phyloP scores from a whole-genome alignment of 2,888 invertebrate species.

The Psylliodes chrysocephalus region DNA sequence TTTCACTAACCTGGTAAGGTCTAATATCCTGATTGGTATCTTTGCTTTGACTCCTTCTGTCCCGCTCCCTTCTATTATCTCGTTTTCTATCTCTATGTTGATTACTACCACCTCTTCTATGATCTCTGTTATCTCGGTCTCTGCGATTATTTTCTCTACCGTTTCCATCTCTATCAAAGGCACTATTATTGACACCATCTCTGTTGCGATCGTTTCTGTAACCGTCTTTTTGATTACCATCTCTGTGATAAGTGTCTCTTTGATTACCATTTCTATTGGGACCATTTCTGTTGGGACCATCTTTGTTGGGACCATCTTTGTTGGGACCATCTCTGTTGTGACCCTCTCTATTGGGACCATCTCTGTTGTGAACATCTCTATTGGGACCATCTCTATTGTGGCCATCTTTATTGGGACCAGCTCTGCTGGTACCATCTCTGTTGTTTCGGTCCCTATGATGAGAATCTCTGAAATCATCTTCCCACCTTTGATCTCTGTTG shows the following conservation, averaged over 20 bases:
- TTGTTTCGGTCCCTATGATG: conserved; percentile 19
- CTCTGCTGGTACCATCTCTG: conserved; percentile 24
- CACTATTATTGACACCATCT: neutral
- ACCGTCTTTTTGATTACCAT: neutral
- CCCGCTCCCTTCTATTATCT: conserved; percentile 37
- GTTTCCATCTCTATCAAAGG: conserved; percentile 14
- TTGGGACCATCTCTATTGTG: conserved; percentile 6
- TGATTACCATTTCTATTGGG: neutral
- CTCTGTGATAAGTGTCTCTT: neutral
- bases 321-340: conserved; percentile 13
- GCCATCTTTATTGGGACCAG: conserved; percentile 22
- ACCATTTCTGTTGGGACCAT: neutral
- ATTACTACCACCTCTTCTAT: conserved; percentile 17
- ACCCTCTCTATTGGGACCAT: conserved; percentile 24
- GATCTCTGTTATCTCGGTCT: conserved; percentile 29
- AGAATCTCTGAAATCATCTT: conserved; percentile 11
- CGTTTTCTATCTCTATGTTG: conserved; percentile 25
- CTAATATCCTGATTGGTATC: conserved; percentile 23
- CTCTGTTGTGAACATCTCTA: conserved; percentile 16
- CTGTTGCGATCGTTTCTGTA: too few relatives aligned
- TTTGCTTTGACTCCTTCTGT: conserved; percentile 44
- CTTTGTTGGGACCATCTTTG: conserved; percentile 1
- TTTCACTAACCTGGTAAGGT: conserved; percentile 1
- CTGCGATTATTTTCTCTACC: conserved; percentile 15
- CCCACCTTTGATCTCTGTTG: conserved; percentile 28